These are phyloP conservation scores for Leguminivora glycinivorella DNA, from an alignment of 1,140 invertebrate genomes.

Conservation along the genomic window DNA sequence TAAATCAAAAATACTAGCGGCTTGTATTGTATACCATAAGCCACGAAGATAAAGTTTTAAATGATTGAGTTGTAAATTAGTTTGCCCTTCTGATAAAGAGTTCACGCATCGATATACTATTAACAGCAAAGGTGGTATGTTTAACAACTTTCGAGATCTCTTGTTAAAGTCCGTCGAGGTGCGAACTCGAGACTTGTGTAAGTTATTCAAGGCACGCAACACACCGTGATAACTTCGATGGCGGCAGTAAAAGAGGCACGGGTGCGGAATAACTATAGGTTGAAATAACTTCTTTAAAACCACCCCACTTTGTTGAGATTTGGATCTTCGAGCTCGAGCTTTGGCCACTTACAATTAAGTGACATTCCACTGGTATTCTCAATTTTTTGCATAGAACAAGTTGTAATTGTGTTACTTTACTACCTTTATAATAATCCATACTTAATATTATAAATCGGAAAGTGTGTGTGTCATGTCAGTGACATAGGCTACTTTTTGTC, in stretches of 20 bases:
- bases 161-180: slow-evolving; percentile 10
- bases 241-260: neutral
- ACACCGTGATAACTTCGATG: neutral
- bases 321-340: neutral
- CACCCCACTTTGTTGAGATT: neutral
- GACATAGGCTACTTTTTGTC: too few relatives aligned
- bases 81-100: slow-evolving; percentile 13
- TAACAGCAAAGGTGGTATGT: slow-evolving; percentile 14
- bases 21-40: neutral
- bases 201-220: slow-evolving; percentile 5
- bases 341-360: neutral
- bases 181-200: slow-evolving; percentile 18
- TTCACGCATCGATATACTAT: slow-evolving; percentile 24
- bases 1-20: neutral
- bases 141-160: slow-evolving; percentile 6
- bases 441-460: too few relatives aligned
- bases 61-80: neutral
- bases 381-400: neutral
- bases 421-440: too few relatives aligned
- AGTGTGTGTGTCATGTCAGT: too few relatives aligned
- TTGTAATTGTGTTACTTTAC: neutral
- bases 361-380: neutral
- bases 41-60: neutral
- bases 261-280: slow-evolving; percentile 13
- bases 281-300: slow-evolving; percentile 26